phyloP scores from a whole-genome alignment of 2,113 vertebrate species.

The Boleophthalmus pectinirostris region DNA sequence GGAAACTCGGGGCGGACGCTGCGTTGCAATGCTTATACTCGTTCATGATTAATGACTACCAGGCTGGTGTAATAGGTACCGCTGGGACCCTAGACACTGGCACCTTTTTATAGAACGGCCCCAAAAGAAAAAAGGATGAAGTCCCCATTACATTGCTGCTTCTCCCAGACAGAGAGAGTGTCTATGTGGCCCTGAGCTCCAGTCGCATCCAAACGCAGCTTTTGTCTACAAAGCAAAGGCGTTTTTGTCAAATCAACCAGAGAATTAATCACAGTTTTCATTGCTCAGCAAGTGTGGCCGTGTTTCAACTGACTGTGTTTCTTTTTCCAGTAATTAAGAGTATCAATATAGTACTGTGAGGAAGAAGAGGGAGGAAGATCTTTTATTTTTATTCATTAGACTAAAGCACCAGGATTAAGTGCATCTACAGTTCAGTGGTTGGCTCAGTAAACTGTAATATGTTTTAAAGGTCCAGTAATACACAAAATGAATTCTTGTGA shows the following conservation, averaged over 20 bases:
- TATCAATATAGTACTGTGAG: constrained; percentile 6
- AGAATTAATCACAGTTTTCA: constrained; percentile 37
- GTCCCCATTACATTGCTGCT: constrained; percentile 62
- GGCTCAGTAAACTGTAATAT: neutral
- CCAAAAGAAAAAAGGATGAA: constrained; percentile 70
- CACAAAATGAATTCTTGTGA: no score
- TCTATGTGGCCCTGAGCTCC: constrained; percentile 34
- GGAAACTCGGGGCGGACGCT: constrained; percentile 66
- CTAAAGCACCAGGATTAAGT: neutral
- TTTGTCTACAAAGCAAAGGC: constrained; percentile 49
- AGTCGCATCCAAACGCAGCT: constrained; percentile 42
- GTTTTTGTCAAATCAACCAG: constrained; percentile 54
- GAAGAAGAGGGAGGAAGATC: neutral
- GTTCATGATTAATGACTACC: constrained; percentile 78
- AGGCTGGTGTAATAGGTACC: constrained; percentile 77
- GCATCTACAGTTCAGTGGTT: neutral
- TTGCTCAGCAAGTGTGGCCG: constrained; percentile 33
- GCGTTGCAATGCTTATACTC: constrained; percentile 73
- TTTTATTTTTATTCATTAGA: neutral
- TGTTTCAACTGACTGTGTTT: neutral
- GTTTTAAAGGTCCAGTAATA: neutral
- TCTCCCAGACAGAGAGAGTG: constrained; percentile 50
- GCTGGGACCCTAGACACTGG: constrained; percentile 69
- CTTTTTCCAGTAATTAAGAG: constrained; percentile 8
- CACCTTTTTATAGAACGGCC: constrained; percentile 76